Evolutionary conservation across 2,888 invertebrate species (phyloP).

Genomic region (Cephonodes hylas): DNA sequence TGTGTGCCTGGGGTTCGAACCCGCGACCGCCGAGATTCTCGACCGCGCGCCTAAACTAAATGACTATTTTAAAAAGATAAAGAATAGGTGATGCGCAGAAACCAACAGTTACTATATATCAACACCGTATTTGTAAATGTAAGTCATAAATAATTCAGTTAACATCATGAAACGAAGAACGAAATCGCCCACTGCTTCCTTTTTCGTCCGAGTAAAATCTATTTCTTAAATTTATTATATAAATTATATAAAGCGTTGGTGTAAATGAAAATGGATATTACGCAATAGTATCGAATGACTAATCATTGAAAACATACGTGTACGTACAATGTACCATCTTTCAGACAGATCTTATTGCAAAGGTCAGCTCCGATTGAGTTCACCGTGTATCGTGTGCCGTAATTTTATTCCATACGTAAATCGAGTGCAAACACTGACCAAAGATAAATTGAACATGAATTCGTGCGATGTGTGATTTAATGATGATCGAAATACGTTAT

Average conservation of each 20-base stretch:
- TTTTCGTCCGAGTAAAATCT: conserved; percentile 30
- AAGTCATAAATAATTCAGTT: conserved; percentile 19
- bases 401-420: background rate
- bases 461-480: too few species aligned
- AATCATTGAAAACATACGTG: background rate
- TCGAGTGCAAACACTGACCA: too few species aligned
- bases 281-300: conserved; percentile 6
- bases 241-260: conserved; percentile 7
- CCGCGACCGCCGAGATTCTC: too few species aligned
- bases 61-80: background rate
- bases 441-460: too few species aligned
- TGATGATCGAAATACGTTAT: too few species aligned
- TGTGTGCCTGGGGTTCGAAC: too few species aligned
- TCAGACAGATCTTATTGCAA: conserved; percentile 8
- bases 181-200: conserved; percentile 55
- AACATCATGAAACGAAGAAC: conserved; percentile 30
- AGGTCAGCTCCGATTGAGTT: conserved; percentile 6
- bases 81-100: background rate
- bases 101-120: background rate
- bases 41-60: too few species aligned
- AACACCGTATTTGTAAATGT: conserved; percentile 13
- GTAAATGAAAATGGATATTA: conserved; percentile 11
- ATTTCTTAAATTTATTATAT: conserved; percentile 1
- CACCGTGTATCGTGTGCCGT: background rate
- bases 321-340: conserved; percentile 1